Base-by-base conservation (phyloP, 2,888 invertebrate species). In the Notodonta ziczac region DNA sequence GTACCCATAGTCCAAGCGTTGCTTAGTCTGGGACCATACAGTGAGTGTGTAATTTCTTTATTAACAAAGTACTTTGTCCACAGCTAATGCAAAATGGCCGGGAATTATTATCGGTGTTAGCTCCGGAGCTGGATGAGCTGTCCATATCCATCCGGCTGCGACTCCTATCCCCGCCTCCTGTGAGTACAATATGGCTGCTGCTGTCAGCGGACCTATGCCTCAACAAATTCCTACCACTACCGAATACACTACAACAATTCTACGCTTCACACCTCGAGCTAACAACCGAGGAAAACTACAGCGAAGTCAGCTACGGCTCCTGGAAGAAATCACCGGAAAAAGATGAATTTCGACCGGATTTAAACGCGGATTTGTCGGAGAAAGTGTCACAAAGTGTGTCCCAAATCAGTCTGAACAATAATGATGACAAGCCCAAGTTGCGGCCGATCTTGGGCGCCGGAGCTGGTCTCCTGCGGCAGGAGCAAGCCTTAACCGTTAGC, bases 81-180 rank as follows among this genome's bases (percentile, higher is more conserved):
- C 88, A 93, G 93, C 70, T 93, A 39, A 93, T 93, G 93, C 93
- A 93, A 63, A 93, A 93, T 44, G 93, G 93, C 0, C 77, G 93
- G 2, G 93, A 93, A 58, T 81, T 93, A 0, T 81, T 92, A 0
- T 84, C 91, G 0, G 86, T 91, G 0, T 77, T 89, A 0, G 78
- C 91, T 0, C 86, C 85, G 58, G 93, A 93, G 5, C 53, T 93
- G 0, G 93, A 93, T 58, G 92, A 93, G 5, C 69, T 93, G 0
- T 89, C 91, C 16, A 89, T 93, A 48, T 87, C 91, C 0, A 88
- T 93, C 56, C 82, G 93, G 0, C 85, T 90, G 0, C 80, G 93
- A 0, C 69, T 93, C 0, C 76, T 93, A 0, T 76, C 86, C 0
- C 91, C 91, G 0, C 92, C 93, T 0, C 88, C 93, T 0, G 81